A percentile compares a stretch with the other conserved stretches of the same genome.
These are phyloP conservation scores for Sitobion miscanthi DNA, from an alignment of 1,140 invertebrate species.

Conservation along the genomic window DNA sequence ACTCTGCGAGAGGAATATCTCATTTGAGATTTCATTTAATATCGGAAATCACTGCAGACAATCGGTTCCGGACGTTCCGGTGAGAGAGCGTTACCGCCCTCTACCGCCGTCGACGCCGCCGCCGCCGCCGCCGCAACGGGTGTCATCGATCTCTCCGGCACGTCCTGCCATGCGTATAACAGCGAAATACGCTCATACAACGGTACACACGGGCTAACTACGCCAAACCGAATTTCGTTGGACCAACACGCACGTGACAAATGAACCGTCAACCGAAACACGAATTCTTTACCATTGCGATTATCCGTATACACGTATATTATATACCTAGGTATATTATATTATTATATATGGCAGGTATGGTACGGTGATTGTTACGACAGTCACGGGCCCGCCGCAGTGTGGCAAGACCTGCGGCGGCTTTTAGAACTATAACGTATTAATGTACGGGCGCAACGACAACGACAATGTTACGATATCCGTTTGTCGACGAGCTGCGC, in stretches of 20 bases:
- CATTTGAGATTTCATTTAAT: not conserved
- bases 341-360: not conserved
- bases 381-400: not conserved
- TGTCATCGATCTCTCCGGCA: conserved; percentile 55
- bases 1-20: not conserved
- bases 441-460: too few relatives aligned
- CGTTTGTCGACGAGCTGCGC: not conserved
- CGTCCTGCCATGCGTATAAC: conserved; percentile 54
- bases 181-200: conserved; percentile 9
- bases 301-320: not conserved
- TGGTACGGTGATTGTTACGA: not conserved
- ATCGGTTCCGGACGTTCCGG: conserved; percentile 25
- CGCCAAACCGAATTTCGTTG: conserved; percentile 5
- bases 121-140: conserved; percentile 10
- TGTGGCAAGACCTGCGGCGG: not conserved
- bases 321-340: too few relatives aligned
- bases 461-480: not conserved
- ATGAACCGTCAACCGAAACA: not conserved
- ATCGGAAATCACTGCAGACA: conserved; percentile 42
- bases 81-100: conserved; percentile 3
- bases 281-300: not conserved
- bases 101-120: not conserved
- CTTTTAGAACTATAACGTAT: not conserved
- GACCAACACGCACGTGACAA: conserved; percentile 14
- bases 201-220: not conserved